Conservation (phyloP, 2,797 vertebrate genomes). For the Diplodus sargus region DNA sequence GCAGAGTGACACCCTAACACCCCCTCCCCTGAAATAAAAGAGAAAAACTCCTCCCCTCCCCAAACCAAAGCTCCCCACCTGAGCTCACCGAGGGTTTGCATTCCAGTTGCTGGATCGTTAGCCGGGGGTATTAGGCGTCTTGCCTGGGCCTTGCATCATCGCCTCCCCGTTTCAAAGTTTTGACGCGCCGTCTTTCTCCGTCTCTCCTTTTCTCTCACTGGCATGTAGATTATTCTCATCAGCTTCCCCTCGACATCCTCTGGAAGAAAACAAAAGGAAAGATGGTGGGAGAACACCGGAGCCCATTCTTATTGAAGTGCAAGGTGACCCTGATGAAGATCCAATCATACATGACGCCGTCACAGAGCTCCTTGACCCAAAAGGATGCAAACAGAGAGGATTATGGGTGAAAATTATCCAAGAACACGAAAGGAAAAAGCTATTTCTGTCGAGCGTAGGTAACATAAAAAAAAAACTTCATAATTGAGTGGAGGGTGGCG, state of each 20-base stretch:
- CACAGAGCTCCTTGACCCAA: constrained; percentile 49
- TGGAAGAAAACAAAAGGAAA: constrained; percentile 67
- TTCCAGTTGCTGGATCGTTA: constrained; percentile 80
- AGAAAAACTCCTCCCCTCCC: not conserved
- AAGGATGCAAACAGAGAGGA: constrained; percentile 44
- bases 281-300: constrained; percentile 36
- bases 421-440: constrained; percentile 1
- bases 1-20: constrained; percentile 38
- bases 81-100: constrained; percentile 77
- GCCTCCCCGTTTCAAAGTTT: constrained; percentile 69
- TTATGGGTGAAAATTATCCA: constrained; percentile 41
- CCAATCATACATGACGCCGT: constrained; percentile 45
- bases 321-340: constrained; percentile 74
- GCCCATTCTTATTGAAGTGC: constrained; percentile 38
- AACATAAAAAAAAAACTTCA: constrained; percentile 12
- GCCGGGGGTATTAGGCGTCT: constrained; percentile 77
- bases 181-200: constrained; percentile 45
- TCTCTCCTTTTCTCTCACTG: constrained; percentile 54
- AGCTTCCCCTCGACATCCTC: constrained; percentile 55
- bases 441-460: constrained; percentile 17
- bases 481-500: constrained; percentile 6
- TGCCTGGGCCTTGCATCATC: constrained; percentile 84
- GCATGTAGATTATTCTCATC: constrained; percentile 80
- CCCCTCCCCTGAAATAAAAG: not conserved
- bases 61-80: constrained; percentile 64